Evolutionary conservation across 2,888 invertebrate genomes (phyloP).

Genomic region (Mythimna impura): DNA sequence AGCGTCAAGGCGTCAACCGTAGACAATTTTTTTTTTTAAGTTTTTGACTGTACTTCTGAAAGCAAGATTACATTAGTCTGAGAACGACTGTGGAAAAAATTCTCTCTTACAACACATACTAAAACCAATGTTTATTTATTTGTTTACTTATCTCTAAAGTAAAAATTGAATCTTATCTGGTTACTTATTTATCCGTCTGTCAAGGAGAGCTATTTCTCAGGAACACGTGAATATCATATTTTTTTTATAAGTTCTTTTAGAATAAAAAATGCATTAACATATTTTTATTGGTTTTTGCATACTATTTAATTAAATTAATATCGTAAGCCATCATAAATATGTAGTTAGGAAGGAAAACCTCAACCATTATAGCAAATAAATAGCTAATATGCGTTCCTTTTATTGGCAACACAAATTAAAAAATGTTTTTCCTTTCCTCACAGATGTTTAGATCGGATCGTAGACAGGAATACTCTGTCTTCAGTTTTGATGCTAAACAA

Average conservation of each 20-base stretch:
- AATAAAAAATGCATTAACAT: no score
- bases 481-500: no score
- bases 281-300: no score
- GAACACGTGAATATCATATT: not conserved
- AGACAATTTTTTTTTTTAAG: conserved; percentile 73
- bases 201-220: not conserved
- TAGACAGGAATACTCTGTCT: no score
- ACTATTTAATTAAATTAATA: not conserved
- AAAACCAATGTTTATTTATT: not conserved
- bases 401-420: not conserved
- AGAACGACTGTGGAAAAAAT: conserved; percentile 13
- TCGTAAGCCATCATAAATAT: not conserved
- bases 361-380: not conserved
- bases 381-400: not conserved
- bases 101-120: conserved; percentile 8
- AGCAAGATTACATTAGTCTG: not conserved
- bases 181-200: not conserved
- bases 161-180: not conserved
- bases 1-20: conserved; percentile 88
- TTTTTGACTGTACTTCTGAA: conserved; percentile 40
- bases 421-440: not conserved
- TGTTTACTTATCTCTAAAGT: not conserved
- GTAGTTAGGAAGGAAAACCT: not conserved
- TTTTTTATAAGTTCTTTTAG: no score
- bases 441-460: not conserved